These are phyloP conservation scores for Drosophila robusta DNA, from an alignment of 2,888 invertebrate species.

Conservation along the genomic window DNA sequence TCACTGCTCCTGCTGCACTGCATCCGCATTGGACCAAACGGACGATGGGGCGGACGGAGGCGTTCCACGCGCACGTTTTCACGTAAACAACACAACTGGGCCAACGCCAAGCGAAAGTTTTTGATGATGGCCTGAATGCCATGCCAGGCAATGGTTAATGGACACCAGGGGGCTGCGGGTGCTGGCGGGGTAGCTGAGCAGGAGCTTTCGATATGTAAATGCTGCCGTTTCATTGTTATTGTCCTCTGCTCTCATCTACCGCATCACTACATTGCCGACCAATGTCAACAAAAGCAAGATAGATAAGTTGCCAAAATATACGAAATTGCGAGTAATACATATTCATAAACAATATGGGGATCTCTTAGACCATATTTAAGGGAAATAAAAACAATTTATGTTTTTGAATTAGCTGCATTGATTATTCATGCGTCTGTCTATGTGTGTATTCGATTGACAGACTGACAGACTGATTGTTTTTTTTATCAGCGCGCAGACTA, in stretches of 20 bases:
- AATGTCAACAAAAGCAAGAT: constrained; percentile 54
- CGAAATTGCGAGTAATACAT: constrained; percentile 2
- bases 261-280: constrained; percentile 14
- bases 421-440: too few relatives aligned
- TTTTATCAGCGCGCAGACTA: too few relatives aligned
- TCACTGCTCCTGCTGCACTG: constrained; percentile 56
- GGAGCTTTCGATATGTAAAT: constrained; percentile 74
- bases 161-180: neutral
- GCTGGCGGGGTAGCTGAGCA: constrained; percentile 5
- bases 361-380: neutral
- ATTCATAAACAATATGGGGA: neutral
- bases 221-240: constrained; percentile 47
- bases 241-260: constrained; percentile 31
- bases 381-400: too few relatives aligned
- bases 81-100: constrained; percentile 78
- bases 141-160: constrained; percentile 19
- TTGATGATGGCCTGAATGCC: constrained; percentile 51
- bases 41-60: constrained; percentile 24
- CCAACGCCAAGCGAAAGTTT: constrained; percentile 70
- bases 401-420: too few relatives aligned
- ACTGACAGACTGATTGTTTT: too few relatives aligned
- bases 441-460: too few relatives aligned
- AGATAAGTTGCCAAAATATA: constrained; percentile 14
- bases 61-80: constrained; percentile 73
- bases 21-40: constrained; percentile 61